Base-by-base conservation (phyloP, 1,140 invertebrate genomes). In the Orchesella cincta region DNA sequence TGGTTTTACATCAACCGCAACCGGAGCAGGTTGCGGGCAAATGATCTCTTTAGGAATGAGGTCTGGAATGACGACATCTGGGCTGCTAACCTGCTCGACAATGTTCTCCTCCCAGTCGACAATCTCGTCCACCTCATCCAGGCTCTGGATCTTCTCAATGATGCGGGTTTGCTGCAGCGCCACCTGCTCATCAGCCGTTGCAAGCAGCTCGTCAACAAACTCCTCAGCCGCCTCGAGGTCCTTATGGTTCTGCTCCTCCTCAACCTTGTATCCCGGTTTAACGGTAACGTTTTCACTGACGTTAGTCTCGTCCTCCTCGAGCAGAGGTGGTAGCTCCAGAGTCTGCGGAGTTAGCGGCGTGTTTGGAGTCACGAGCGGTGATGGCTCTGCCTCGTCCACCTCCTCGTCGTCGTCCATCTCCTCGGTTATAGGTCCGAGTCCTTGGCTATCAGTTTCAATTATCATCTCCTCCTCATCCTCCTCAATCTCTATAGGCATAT, bases 111-210 rank as follows among this genome's bases (percentile, higher is more conserved):
- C 39, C 39, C 39, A 35, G 28, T 74, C 73, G 1, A 26, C 8
- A 54, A 74, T 57, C 31, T 57, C 52, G 23, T 57, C 73, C 23
- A 31, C 73, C 20, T 54, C 73, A 34, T 54, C 73, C 31, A 57
- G 57, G 28, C 67, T 71, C 23, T 36, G 34, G 28, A 71, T 36
- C 26, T 71, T 71, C 31, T 36, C 29, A 36, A 71, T 31, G 31
- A 71, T 33, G 3, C 67, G 5, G 18, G 5, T 46, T 18, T 57
- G 52, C 23, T 57, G 52, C 14, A 14, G 12, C 12, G 23, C 52
- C 3, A 31, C 62, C 62, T 33, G 26, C 8, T 18, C 62, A 29
- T 57, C 52, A 8, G 52, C 52, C 12, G 8, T 12, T 5, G 52
- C 52, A 26, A 57, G 8, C 52, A 57, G 23, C 14, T 57, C 52